phyloP scores from a whole-genome alignment of 2,888 invertebrate genomes.

The Catocala nupta region DNA sequence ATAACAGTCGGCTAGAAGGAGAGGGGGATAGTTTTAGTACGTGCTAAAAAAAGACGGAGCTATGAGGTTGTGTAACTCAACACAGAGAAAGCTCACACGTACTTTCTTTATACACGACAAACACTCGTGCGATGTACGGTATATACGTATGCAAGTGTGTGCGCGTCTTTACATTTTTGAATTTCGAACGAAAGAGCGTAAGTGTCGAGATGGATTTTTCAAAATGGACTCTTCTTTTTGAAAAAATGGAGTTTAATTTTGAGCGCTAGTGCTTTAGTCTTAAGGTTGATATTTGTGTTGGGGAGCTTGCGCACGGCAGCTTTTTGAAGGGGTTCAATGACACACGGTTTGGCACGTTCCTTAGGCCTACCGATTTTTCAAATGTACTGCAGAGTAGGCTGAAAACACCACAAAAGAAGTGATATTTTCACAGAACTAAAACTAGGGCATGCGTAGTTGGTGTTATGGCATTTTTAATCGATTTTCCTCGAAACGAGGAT shows the following conservation, averaged over 20 bases:
- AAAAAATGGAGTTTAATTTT: constrained; percentile 59
- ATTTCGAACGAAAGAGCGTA: constrained; percentile 76
- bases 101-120: constrained; percentile 76
- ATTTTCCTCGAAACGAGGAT: constrained; percentile 71
- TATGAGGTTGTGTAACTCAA: constrained; percentile 80
- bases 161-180: constrained; percentile 78
- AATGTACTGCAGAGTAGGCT: constrained; percentile 56
- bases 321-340: constrained; percentile 82
- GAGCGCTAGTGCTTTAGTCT: constrained; percentile 45
- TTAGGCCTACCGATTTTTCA: constrained; percentile 77
- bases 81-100: constrained; percentile 85
- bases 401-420: constrained; percentile 75
- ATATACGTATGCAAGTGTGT: constrained; percentile 66
- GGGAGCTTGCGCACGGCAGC: constrained; percentile 61
- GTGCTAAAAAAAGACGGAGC: constrained; percentile 69
- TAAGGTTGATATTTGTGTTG: constrained; percentile 65
- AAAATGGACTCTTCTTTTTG: constrained; percentile 70
- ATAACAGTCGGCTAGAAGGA: constrained; percentile 79
- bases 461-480: constrained; percentile 62
- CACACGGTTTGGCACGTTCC: constrained; percentile 81
- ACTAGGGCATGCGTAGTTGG: constrained; percentile 75
- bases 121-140: constrained; percentile 63
- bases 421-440: constrained; percentile 75
- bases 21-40: constrained; percentile 54
- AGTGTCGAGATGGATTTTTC: constrained; percentile 68